phyloP scores from a whole-genome alignment of 2,113 vertebrate genomes.

The Pterocles burchelli region DNA sequence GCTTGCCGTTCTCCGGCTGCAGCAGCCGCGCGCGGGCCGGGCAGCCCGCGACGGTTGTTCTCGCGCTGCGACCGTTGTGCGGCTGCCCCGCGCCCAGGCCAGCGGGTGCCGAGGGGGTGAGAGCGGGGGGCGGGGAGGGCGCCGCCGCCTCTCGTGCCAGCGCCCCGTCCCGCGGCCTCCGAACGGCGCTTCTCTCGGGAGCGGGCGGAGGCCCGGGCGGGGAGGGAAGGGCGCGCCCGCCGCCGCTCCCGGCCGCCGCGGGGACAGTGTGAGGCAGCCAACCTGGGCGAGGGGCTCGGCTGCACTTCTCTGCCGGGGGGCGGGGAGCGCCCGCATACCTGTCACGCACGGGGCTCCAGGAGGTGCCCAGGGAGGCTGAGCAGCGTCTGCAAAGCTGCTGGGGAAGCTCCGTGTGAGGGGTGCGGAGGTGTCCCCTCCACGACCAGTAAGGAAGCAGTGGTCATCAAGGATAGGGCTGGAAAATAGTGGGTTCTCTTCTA shows the following conservation, averaged over 20 bases:
- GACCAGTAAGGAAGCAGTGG: neutral
- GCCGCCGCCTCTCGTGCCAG: neutral
- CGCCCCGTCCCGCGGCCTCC: no score
- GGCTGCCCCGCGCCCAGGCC: rapidly evolving
- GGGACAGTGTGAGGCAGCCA: no score
- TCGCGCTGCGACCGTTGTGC: neutral
- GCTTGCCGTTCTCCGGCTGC: rapidly evolving
- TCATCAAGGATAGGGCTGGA: neutral
- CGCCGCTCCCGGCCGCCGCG: no score
- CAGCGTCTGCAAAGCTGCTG: neutral
- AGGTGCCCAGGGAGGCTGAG: neutral
- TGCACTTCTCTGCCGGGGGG: no score
- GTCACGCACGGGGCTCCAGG: rapidly evolving
- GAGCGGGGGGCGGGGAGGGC: neutral
- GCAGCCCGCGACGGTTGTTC: neutral
- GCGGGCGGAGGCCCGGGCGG: neutral
- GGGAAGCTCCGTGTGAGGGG: neutral
- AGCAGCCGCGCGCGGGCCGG: neutral
- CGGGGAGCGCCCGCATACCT: no score
- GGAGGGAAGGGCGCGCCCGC: neutral
- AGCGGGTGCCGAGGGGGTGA: neutral
- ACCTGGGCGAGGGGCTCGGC: neutral
- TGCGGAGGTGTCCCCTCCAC: neutral
- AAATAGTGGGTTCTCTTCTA: neutral
- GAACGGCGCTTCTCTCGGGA: no score